A percentile compares a stretch with the other conserved stretches of the same genome.
Evolutionary conservation across 2,888 invertebrate genomes (phyloP).

Genomic region (Pilophorus perplexus): DNA sequence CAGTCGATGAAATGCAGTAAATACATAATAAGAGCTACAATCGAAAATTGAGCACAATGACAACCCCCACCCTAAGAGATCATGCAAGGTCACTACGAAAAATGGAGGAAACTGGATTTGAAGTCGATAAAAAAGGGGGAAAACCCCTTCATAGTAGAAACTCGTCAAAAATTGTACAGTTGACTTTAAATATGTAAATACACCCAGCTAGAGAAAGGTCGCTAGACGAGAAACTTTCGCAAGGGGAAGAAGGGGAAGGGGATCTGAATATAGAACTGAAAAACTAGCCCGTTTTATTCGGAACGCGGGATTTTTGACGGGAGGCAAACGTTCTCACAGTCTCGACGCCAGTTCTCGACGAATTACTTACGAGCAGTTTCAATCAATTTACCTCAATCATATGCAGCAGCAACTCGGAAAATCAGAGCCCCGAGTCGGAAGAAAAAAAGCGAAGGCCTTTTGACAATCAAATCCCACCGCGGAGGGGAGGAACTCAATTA

Average conservation of each 20-base stretch:
- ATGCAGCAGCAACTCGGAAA: conserved; percentile 3
- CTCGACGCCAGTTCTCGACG: too few relatives aligned
- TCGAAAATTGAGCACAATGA: not conserved
- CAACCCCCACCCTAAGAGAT: not conserved
- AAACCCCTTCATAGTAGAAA: not conserved
- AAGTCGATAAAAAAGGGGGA: not conserved
- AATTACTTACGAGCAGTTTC: not conserved
- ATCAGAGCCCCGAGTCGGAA: not conserved
- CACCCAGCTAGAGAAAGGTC: conserved; percentile 36
- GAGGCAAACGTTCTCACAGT: not conserved
- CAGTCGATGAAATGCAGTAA: not conserved
- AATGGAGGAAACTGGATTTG: not conserved
- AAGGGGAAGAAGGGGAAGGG: conserved; percentile 17
- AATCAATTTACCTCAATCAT: conserved; percentile 11
- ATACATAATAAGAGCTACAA: not conserved
- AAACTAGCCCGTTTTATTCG: not conserved
- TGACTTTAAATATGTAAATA: conserved; percentile 27
- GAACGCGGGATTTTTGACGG: not conserved
- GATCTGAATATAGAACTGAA: conserved; percentile 24
- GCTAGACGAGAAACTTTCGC: conserved; percentile 1
- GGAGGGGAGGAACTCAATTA: not conserved
- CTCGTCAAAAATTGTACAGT: not conserved
- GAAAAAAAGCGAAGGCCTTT: conserved; percentile 11
- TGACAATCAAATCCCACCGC: not conserved
- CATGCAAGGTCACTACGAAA: conserved; percentile 7